Percentiles rank a stretch among this genome's conserved stretches.
Conservation (phyloP, 1,140 invertebrate species). For the Anastrepha obliqua region DNA sequence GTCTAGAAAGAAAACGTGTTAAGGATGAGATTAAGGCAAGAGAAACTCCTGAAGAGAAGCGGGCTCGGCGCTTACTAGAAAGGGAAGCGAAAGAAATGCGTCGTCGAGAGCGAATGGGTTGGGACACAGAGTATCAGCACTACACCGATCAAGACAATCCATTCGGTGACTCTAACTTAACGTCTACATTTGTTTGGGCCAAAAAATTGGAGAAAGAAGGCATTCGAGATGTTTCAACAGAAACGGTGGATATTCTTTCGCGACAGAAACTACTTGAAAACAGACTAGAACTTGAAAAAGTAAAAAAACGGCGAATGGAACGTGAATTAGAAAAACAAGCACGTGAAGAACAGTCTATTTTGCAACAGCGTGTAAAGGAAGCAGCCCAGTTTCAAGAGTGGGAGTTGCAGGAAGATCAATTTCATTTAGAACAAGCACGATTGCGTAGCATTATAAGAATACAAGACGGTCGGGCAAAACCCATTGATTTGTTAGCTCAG, state of each 20-base stretch:
- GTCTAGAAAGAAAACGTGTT: constrained; percentile 81
- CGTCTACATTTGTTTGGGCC: constrained; percentile 96
- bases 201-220: constrained; percentile 98
- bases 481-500: constrained; percentile 97
- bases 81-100: constrained; percentile 94
- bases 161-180: constrained; percentile 96
- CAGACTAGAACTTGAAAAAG: constrained; percentile 90
- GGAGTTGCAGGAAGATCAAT: constrained; percentile 95
- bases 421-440: constrained; percentile 92
- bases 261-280: constrained; percentile 93
- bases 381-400: constrained; percentile 95
- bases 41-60: constrained; percentile 97
- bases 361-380: constrained; percentile 93
- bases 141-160: constrained; percentile 99
- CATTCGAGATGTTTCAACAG: constrained; percentile 82
- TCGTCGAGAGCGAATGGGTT: constrained; percentile 93
- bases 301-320: constrained; percentile 92
- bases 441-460: constrained; percentile 95
- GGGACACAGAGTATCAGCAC: constrained; percentile 96
- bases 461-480: constrained; percentile 96
- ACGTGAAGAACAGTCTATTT: constrained; percentile 91
- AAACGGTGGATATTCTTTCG: constrained; percentile 91
- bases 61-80: constrained; percentile 88
- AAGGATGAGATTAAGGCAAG: constrained; percentile 91
- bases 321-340: constrained; percentile 92